These are phyloP conservation scores for Microctonus aethiopoides DNA, from an alignment of 2,888 invertebrate species.

Conservation along the genomic window DNA sequence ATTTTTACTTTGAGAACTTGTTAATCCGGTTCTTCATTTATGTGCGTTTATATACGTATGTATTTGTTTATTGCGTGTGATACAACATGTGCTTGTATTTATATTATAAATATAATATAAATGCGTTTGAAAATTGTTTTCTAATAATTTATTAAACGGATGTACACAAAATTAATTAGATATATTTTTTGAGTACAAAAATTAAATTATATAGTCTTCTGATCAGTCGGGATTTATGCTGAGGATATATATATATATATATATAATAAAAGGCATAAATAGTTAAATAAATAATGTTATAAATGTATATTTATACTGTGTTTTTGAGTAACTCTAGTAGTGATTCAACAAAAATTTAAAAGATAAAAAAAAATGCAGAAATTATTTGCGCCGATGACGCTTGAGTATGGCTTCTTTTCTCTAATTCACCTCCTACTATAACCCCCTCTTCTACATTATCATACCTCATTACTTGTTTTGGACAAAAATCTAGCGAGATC, in stretches of 20 bases:
- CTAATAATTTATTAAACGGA: not conserved
- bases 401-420: slow-evolving; percentile 25
- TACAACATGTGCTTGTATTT: not conserved
- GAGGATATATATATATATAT: no score
- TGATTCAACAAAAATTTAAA: no score
- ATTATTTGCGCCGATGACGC: slow-evolving; percentile 34
- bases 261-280: not conserved
- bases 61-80: slow-evolving; percentile 1
- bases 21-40: not conserved
- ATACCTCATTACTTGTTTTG: slow-evolving; percentile 43
- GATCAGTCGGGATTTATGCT: not conserved
- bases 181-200: no score
- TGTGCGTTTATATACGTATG: not conserved
- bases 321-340: slow-evolving; percentile 21
- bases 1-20: slow-evolving; percentile 5
- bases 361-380: slow-evolving; percentile 13
- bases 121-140: not conserved
- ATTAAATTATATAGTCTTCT: no score
- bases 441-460: slow-evolving; percentile 39
- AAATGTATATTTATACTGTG: no score
- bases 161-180: not conserved
- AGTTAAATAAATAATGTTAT: not conserved
- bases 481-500: slow-evolving; percentile 33
- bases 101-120: not conserved
- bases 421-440: slow-evolving; percentile 30